Evolutionary conservation across 2,888 invertebrate species (phyloP).

Genomic region (Diabrotica balteata): DNA sequence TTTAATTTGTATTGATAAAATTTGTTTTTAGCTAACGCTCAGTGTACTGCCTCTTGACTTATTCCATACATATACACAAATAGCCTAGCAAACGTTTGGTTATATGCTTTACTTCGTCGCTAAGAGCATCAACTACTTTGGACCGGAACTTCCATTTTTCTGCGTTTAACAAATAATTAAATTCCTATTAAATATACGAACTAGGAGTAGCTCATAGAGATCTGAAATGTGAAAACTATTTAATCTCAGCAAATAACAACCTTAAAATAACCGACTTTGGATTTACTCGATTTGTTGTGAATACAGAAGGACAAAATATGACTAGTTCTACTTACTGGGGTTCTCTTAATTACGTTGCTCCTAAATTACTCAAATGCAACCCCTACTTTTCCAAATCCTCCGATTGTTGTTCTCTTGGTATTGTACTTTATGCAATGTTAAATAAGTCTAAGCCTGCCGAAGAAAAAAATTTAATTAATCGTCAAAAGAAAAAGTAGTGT

Average conservation of each 20-base stretch:
- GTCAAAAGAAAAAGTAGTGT: slow-evolving; percentile 69
- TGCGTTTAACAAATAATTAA: no score
- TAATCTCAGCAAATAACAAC: slow-evolving; percentile 76
- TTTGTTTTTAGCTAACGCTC: no score
- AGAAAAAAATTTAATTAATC: slow-evolving; percentile 72
- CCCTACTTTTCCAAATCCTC: slow-evolving; percentile 75
- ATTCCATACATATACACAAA: no score
- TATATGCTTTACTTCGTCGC: no score
- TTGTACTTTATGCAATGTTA: slow-evolving; percentile 82
- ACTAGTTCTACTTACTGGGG: slow-evolving; percentile 85
- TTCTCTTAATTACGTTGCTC: slow-evolving; percentile 85
- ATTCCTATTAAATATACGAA: no score
- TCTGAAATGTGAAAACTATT: slow-evolving; percentile 82
- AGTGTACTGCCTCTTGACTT: no score
- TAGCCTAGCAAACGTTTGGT: no score
- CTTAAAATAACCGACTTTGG: slow-evolving; percentile 87
- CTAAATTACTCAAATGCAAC: slow-evolving; percentile 79
- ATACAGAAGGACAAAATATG: slow-evolving; percentile 50
- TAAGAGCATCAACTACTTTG: no score
- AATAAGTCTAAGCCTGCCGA: slow-evolving; percentile 86
- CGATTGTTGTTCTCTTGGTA: slow-evolving; percentile 83
- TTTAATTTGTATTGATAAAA: no score
- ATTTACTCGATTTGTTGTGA: slow-evolving; percentile 70
- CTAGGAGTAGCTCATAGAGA: slow-evolving; percentile 81
- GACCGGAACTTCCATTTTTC: no score